phyloP scores from a whole-genome alignment of 2,888 invertebrate species.

The Proisotoma minuta region DNA sequence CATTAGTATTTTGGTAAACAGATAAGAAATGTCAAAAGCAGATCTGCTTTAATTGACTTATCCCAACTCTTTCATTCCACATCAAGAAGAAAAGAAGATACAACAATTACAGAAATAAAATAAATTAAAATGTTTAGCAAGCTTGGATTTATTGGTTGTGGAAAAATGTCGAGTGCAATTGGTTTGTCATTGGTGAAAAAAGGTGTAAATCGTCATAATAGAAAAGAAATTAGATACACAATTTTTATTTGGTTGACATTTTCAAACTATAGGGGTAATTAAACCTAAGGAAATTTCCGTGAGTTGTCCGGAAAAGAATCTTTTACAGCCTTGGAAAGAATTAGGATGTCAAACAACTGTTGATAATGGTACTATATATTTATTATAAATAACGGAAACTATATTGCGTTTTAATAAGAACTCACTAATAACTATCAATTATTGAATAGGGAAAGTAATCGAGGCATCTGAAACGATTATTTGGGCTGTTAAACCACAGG shows the following conservation, averaged over 20 bases:
- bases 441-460: conserved; percentile 28
- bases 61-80: too few species aligned
- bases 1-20: too few species aligned
- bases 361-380: conserved; percentile 19
- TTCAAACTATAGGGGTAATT: conserved; percentile 22
- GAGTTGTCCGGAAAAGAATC: conserved; percentile 37
- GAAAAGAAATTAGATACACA: neutral
- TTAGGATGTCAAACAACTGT: conserved; percentile 28
- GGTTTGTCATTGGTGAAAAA: conserved; percentile 31
- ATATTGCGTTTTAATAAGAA: too few species aligned
- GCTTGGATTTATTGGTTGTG: conserved; percentile 15
- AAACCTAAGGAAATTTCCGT: conserved; percentile 34
- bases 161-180: conserved; percentile 39
- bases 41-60: too few species aligned
- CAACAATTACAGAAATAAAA: too few species aligned
- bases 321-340: conserved; percentile 29
- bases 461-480: conserved; percentile 26
- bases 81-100: too few species aligned
- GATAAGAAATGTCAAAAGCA: too few species aligned
- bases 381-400: neutral
- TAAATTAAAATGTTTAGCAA: conserved; percentile 7
- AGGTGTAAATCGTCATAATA: conserved; percentile 13
- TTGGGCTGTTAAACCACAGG: conserved; percentile 43
- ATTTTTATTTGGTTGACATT: neutral
- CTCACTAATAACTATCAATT: neutral